Evolutionary conservation across 1,140 invertebrate species (phyloP).

Genomic region (Heliconius hermathena): DNA sequence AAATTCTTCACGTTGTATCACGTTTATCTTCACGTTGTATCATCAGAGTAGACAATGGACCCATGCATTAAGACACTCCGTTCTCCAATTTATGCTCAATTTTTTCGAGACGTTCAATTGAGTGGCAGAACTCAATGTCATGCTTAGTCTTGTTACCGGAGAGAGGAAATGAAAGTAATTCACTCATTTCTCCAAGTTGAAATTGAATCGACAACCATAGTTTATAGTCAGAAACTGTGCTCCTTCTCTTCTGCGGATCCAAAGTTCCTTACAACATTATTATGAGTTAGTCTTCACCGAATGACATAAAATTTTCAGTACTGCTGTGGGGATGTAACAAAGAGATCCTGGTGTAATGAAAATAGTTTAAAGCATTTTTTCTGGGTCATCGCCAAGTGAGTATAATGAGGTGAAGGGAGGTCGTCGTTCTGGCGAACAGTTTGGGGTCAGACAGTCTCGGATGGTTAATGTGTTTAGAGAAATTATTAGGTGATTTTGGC

Average conservation of each 20-base stretch:
- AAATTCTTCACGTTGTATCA: neutral
- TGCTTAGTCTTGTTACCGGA: neutral
- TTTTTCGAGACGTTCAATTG: no score
- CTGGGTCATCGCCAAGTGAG: conserved; percentile 38
- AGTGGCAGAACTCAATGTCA: no score
- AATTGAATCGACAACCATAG: neutral
- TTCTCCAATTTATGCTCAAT: neutral
- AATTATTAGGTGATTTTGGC: neutral
- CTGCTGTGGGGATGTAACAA: conserved; percentile 1
- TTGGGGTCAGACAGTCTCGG: conserved; percentile 26
- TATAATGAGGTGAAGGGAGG: conserved; percentile 35
- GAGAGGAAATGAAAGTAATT: neutral
- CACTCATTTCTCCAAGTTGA: neutral
- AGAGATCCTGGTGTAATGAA: conserved; percentile 30
- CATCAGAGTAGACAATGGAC: neutral
- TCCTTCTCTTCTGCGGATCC: neutral
- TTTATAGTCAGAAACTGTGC: neutral
- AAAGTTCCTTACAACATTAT: neutral
- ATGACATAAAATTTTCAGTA: neutral
- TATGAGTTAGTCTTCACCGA: neutral
- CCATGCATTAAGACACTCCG: neutral
- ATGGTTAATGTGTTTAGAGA: neutral
- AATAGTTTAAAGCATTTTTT: conserved; percentile 35
- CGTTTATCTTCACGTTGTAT: neutral
- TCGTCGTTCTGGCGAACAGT: conserved; percentile 24